Evolutionary conservation across 1,140 invertebrate species (phyloP), one percentile per base, ranked within the genome.

Genomic region (Drosophila takahashii): DNA sequence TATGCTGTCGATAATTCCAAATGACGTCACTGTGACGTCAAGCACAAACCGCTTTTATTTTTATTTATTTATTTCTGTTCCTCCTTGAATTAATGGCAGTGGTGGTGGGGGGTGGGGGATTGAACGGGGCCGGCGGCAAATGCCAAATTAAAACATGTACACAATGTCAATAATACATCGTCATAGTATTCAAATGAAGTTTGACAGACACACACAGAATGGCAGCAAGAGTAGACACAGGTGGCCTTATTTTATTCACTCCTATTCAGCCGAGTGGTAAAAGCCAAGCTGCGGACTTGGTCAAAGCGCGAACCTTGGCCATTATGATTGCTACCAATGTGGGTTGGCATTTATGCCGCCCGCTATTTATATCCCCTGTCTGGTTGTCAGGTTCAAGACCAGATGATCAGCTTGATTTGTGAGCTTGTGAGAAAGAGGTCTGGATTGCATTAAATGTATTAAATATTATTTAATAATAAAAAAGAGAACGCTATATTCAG

Each of bases 91-190:
- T 87, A 72, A 73, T 83, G 73, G 79, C 64, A 76, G 70, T 78
- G 79, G 73, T 22, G 70, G 42, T n/a, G 22, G 22, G 22, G 1
- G 22, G 22, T 22, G 22, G 22, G 22, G 22, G 41, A 48, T 34
- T 1, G 32, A 39, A 54, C 39, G 61, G 59, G 54, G 65, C 47
- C 72, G 80, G 71, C 47, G 75, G 78, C 83, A 87, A 81, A 87
- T 83, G 75, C 84, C 84, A 86, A 86, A 86, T 86, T 87, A 87
- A 86, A 89, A 89, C 84, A 83, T 83, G 86, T 74, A 87, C 66
- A 79, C 75, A 79, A 58, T 89, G 84, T 86, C 81, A 86, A 86
- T 87, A 86, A 87, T 79, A 86, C 83, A 83, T 83, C 83, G 83
- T 86, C 83, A 87, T 79, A 87, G 79, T 87, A 86, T 86, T 86